phyloP scores from a whole-genome alignment of 1,140 invertebrate species.

The Conus ventricosus region DNA sequence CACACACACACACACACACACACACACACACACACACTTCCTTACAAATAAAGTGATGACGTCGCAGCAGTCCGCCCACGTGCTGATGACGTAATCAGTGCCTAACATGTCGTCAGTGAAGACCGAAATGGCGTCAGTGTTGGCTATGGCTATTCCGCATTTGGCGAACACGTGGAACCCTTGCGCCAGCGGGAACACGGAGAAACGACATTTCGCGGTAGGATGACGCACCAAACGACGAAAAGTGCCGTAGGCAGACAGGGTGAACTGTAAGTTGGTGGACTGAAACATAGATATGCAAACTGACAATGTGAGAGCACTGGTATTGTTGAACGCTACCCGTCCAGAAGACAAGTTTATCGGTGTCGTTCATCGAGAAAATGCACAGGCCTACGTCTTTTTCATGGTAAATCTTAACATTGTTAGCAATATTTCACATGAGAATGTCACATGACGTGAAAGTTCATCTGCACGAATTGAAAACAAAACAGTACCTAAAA shows the following conservation, averaged over 20 bases:
- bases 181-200: background rate
- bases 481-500: too few species aligned
- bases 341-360: background rate
- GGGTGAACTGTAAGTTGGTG: slow-evolving; percentile 3
- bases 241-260: slow-evolving; percentile 1
- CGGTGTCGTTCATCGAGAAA: background rate
- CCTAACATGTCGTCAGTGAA: slow-evolving; percentile 18
- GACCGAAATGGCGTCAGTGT: slow-evolving; percentile 17
- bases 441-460: too few species aligned
- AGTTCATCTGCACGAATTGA: too few species aligned
- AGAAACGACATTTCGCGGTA: slow-evolving; percentile 20
- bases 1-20: too few species aligned
- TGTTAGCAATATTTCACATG: too few species aligned
- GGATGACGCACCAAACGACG: background rate
- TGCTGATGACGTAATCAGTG: slow-evolving; percentile 6
- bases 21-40: too few species aligned
- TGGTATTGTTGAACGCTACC: background rate
- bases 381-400: background rate
- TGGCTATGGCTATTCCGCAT: background rate
- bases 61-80: slow-evolving; percentile 8
- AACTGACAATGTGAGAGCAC: background rate
- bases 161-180: slow-evolving; percentile 5
- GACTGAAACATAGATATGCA: background rate
- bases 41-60: background rate
- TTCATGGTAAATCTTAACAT: too few species aligned